These are phyloP conservation scores for Nyctibius grandis DNA, from an alignment of 2,797 vertebrate species.

Conservation along the genomic window DNA sequence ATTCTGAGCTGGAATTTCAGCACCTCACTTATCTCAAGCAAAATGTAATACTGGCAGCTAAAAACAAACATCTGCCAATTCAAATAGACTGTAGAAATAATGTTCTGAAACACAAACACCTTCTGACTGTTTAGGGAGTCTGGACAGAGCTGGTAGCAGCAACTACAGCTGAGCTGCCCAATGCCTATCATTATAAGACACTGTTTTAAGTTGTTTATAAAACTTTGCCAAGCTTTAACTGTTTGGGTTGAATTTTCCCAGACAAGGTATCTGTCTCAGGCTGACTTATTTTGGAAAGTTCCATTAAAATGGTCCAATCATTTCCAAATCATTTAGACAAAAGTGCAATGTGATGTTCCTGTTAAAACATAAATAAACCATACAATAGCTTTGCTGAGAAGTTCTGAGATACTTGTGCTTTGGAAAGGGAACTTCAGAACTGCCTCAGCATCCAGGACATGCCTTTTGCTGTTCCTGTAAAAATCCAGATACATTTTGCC, in stretches of 20 bases:
- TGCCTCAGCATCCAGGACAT: not conserved
- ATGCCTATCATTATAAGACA: not conserved
- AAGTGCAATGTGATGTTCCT: not conserved
- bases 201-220: not conserved
- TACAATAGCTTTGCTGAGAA: not conserved
- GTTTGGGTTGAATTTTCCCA: slow-evolving; percentile 42
- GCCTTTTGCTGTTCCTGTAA: not conserved
- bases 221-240: slow-evolving; percentile 15
- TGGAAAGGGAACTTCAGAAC: not conserved
- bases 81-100: slow-evolving; percentile 46
- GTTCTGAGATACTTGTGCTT: not conserved
- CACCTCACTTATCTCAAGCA: slow-evolving; percentile 56
- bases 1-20: slow-evolving; percentile 43
- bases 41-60: slow-evolving; percentile 45
- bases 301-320: not conserved
- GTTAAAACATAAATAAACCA: not conserved
- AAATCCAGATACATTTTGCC: not conserved
- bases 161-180: slow-evolving; percentile 8
- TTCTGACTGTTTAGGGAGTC: slow-evolving; percentile 49
- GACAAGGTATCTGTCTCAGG: not conserved
- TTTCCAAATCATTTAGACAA: slow-evolving; percentile 17
- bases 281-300: slow-evolving; percentile 40
- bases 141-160: slow-evolving; percentile 5
- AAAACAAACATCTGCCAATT: slow-evolving; percentile 63
- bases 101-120: slow-evolving; percentile 48